phyloP scores from a whole-genome alignment of 2,888 invertebrate species.

The Carcina quercana region DNA sequence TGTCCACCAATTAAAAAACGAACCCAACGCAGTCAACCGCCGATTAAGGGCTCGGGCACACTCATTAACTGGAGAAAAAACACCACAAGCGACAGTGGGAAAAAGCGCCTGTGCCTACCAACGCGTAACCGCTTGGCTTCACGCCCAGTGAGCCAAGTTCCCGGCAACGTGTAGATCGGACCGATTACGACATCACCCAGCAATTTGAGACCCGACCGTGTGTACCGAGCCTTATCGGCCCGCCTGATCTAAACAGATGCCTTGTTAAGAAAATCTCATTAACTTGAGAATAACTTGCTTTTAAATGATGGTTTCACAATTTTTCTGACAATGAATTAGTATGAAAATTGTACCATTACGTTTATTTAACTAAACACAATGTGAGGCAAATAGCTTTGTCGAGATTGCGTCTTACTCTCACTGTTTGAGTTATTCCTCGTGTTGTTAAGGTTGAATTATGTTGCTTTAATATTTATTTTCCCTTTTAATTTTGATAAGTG shows the following conservation, averaged over 20 bases:
- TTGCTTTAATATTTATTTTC: too few species aligned
- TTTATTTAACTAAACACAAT: too few species aligned
- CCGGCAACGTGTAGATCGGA: conserved; percentile 47
- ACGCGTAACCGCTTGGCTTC: conserved; percentile 61
- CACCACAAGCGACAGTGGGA: conserved; percentile 49
- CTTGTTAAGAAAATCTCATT: not conserved
- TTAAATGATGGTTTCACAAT: not conserved
- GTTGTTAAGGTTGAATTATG: too few species aligned
- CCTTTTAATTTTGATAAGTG: too few species aligned
- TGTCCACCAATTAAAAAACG: conserved; percentile 38
- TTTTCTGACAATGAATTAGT: too few species aligned
- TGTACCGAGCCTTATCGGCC: conserved; percentile 22
- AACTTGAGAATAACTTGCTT: not conserved
- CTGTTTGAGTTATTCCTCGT: too few species aligned
- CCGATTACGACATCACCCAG: conserved; percentile 52
- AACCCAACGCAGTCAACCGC: conserved; percentile 25
- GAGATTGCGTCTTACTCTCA: too few species aligned
- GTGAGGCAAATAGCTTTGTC: too few species aligned
- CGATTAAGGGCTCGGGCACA: conserved; percentile 38
- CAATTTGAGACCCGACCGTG: conserved; percentile 44
- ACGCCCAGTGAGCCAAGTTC: conserved; percentile 53
- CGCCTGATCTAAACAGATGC: conserved; percentile 15
- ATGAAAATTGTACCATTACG: too few species aligned
- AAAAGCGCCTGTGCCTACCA: conserved; percentile 48
- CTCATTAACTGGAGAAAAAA: conserved; percentile 41